Base-by-base conservation (phyloP, 2,888 invertebrate species). In the Xylota sylvarum region DNA sequence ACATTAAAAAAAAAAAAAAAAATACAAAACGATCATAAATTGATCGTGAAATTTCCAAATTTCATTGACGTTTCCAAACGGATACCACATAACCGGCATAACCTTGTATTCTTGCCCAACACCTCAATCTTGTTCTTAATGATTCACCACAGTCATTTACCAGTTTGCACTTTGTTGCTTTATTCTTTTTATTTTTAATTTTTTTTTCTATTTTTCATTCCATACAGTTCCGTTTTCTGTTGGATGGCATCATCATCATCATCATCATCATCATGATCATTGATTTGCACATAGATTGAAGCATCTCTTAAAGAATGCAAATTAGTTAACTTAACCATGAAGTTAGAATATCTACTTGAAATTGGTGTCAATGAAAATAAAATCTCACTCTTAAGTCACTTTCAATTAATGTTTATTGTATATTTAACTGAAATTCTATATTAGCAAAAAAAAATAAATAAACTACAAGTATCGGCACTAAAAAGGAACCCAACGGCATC, bases 401-500 rank as follows among this genome's bases (percentile, higher is more conserved):
- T 58, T 56, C 35, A 70, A 56, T 70, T 77, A 58, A 58, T 58
- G 5, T 70, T 43, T 46, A 56, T 30, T 56, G n/a, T n/a, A n/a
- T n/a, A 23, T 5, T 9, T 4, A 6, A 1, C 14, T 65, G 72
- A 79, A 65, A 79, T 58, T 58, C 37, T 5, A 60, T 69, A 30
- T 10, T 23, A 7, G 17, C 40, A 14, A 19, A 12, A 30, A n/a
- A 9, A 69, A 67, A n/a, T 7, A 52, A 58, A 30, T 30, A 30
- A 69, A 40, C 46, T 46, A 70, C 69, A 64, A 70, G 69, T 56
- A 76, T 70, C 62, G 74, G 69, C n/a, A 70, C 27, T 40, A 69
- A 64, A 56, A 76, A 17, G 46, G 64, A 77, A 82, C 82, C 70
- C 76, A 70, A 52, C 50, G 77, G 70, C 43, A 64, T 64, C 81